Evolutionary conservation across 1,140 invertebrate species (phyloP).

Genomic region (Bombus affinis): DNA sequence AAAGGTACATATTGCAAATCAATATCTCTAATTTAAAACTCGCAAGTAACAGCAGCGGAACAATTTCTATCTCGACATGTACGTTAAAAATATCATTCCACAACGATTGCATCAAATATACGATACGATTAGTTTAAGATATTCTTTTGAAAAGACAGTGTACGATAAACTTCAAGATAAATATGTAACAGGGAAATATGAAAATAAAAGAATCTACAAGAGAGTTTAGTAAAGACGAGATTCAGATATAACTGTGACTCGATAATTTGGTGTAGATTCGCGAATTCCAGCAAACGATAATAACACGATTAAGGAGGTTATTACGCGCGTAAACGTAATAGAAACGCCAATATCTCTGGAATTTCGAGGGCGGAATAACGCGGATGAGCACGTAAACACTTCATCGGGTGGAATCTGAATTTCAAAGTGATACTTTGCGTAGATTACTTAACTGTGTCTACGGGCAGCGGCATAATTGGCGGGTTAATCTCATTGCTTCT

Average conservation of each 20-base stretch:
- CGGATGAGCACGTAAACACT: conserved; percentile 28
- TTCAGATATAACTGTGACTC: not conserved
- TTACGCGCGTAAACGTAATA: not conserved
- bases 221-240: not conserved
- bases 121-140: too few relatives aligned
- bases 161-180: too few relatives aligned
- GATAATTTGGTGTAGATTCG: not conserved
- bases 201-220: too few relatives aligned
- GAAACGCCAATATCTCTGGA: not conserved
- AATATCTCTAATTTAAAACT: too few relatives aligned
- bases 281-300: not conserved
- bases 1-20: too few relatives aligned
- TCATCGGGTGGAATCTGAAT: conserved; percentile 27
- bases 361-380: not conserved
- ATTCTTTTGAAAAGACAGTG: too few relatives aligned
- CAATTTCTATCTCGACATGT: too few relatives aligned
- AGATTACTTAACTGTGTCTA: conserved; percentile 28
- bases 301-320: not conserved
- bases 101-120: too few relatives aligned
- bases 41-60: too few relatives aligned
- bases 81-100: too few relatives aligned
- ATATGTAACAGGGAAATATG: too few relatives aligned
- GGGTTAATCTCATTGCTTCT: conserved; percentile 41
- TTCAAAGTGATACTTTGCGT: conserved; percentile 50
- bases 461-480: conserved; percentile 32